A percentile compares a stretch with the other conserved stretches of the same genome.
Evolutionary conservation across 2,797 vertebrate species (phyloP).

Genomic region (Diceros bicornis): DNA sequence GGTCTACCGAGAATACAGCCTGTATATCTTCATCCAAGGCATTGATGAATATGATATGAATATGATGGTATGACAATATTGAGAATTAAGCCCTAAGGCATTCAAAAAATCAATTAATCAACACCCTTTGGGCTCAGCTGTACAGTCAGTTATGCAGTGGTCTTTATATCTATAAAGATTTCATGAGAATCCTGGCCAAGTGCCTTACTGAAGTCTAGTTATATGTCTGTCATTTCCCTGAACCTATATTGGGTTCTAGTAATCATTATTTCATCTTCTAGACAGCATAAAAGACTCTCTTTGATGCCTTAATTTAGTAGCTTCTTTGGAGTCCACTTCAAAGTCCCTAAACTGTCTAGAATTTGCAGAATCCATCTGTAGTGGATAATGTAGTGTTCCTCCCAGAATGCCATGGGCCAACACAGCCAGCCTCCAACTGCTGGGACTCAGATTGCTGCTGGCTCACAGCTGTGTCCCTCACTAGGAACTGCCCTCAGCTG

Average conservation of each 20-base stretch:
- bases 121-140: background rate
- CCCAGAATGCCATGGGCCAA: background rate
- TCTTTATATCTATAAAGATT: background rate
- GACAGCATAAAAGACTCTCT: background rate
- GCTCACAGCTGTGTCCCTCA: background rate
- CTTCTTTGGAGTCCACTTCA: background rate
- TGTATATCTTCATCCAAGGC: background rate
- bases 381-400: background rate
- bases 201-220: conserved; percentile 7
- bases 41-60: conserved; percentile 6
- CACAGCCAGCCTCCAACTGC: background rate
- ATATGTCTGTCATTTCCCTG: background rate
- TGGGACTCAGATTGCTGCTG: background rate
- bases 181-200: background rate
- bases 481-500: background rate
- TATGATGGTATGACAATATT: background rate
- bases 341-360: background rate
- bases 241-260: background rate
- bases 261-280: conserved; percentile 32
- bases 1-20: background rate
- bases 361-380: background rate
- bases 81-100: conserved; percentile 38
- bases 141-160: background rate
- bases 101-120: conserved; percentile 42
- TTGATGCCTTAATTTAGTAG: background rate